These are phyloP conservation scores for Chloroclystis v-ata DNA, from an alignment of 2,888 invertebrate species.

Conservation along the genomic window DNA sequence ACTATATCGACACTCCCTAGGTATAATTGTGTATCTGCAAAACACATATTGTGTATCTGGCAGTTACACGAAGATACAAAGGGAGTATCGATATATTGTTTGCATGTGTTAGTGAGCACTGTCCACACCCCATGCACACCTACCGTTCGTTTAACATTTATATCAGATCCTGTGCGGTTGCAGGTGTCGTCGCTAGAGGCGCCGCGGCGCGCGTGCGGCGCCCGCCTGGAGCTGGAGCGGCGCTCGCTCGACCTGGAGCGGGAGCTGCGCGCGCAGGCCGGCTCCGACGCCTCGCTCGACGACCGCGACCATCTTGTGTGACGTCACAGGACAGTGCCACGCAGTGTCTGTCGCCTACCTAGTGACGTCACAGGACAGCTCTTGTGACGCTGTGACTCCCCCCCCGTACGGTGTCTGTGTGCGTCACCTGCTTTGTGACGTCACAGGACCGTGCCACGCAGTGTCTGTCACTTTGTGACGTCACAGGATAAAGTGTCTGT, in stretches of 20 bases:
- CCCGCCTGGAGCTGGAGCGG: constrained; percentile 66
- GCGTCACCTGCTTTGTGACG: no score
- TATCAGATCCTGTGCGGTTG: constrained; percentile 15
- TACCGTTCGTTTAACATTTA: constrained; percentile 20
- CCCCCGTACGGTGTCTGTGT: no score
- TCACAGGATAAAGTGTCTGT: no score
- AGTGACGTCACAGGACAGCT: constrained; percentile 7
- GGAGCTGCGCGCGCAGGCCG: constrained; percentile 64
- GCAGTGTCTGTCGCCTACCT: neutral
- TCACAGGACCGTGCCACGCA: no score
- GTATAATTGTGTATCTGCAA: no score
- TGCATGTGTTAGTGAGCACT: no score
- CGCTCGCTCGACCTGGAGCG: constrained; percentile 74
- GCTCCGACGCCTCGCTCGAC: constrained; percentile 69
- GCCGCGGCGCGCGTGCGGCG: constrained; percentile 45
- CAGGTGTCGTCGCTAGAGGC: constrained; percentile 71
- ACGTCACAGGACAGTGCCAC: constrained; percentile 23
- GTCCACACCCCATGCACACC: no score
- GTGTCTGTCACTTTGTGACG: no score
- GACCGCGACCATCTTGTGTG: constrained; percentile 70
- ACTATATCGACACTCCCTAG: no score
- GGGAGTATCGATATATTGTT: no score
- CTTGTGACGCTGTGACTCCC: neutral
- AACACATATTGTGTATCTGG: no score
- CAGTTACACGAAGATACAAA: no score